Conservation (phyloP, 2,113 vertebrate genomes). For the Spea multiplicata region DNA sequence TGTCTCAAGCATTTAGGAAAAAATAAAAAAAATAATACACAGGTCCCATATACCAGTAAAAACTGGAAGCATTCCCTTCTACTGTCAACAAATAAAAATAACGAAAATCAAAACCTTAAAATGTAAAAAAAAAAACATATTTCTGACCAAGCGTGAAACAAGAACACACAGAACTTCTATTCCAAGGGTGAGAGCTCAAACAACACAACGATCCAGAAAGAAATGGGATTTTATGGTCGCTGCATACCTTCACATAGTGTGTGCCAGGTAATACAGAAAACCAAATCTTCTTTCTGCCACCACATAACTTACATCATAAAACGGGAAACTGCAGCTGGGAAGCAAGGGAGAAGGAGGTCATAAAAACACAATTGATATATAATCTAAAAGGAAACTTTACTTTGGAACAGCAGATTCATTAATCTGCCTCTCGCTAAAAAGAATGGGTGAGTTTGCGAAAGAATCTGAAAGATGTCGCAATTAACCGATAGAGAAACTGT, state of each 20-base stretch:
- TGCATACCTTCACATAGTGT: constrained; percentile 41
- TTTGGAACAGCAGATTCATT: constrained; percentile 15
- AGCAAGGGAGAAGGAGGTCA: constrained; percentile 10
- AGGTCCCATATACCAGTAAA: too few species aligned
- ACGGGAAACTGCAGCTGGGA: neutral
- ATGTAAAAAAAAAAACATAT: constrained; percentile 9
- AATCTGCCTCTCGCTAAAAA: constrained; percentile 34
- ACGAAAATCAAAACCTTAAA: neutral
- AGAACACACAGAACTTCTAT: constrained; percentile 39
- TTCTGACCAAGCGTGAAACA: neutral
- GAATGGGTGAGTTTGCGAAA: neutral
- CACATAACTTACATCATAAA: neutral
- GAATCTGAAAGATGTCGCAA: constrained; percentile 35
- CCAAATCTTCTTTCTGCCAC: constrained; percentile 27
- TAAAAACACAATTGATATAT: constrained; percentile 34
- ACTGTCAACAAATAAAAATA: neutral
- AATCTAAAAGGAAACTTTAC: constrained; percentile 32
- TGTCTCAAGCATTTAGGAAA: too few species aligned
- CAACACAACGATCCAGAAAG: constrained; percentile 55
- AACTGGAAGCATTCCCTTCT: too few species aligned
- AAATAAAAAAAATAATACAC: too few species aligned
- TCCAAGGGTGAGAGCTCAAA: constrained; percentile 51
- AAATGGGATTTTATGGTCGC: constrained; percentile 52
- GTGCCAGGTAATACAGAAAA: constrained; percentile 46
- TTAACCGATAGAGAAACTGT: constrained; percentile 31